These are phyloP conservation scores for Nasonia longicornis DNA, from an alignment of 1,140 invertebrate genomes.

Conservation along the genomic window DNA sequence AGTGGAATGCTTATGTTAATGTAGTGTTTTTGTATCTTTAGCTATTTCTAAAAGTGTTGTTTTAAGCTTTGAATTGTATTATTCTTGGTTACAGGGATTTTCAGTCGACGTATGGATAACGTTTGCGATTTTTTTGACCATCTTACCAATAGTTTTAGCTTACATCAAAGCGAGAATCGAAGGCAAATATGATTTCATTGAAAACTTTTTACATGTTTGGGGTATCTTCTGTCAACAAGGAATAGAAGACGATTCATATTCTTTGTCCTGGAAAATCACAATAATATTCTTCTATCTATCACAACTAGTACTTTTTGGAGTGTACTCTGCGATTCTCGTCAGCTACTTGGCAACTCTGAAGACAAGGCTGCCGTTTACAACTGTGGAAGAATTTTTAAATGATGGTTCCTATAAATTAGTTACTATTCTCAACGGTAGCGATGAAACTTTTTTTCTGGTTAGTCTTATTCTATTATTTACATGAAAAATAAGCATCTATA, in stretches of 20 bases:
- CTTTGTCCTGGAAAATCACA: background rate
- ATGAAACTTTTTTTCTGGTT: background rate
- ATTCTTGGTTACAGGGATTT: background rate
- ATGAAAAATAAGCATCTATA: no score
- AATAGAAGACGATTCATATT: background rate
- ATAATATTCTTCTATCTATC: background rate
- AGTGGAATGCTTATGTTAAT: background rate
- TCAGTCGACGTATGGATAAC: background rate
- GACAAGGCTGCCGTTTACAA: background rate
- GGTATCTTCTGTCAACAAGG: constrained; percentile 30
- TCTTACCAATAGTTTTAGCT: background rate
- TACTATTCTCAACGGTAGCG: background rate
- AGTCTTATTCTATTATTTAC: background rate
- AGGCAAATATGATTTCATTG: background rate
- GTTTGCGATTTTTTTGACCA: background rate
- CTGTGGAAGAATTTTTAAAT: background rate
- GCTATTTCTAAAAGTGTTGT: background rate
- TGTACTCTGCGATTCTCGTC: background rate
- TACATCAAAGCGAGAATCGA: background rate
- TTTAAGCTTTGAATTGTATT: background rate
- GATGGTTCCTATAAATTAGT: background rate
- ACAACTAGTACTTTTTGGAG: background rate
- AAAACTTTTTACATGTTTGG: constrained; percentile 9
- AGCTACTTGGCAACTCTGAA: background rate
- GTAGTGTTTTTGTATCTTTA: background rate